Base-by-base conservation (phyloP, 2,888 invertebrate genomes). In the Eristalinus aeneus region DNA sequence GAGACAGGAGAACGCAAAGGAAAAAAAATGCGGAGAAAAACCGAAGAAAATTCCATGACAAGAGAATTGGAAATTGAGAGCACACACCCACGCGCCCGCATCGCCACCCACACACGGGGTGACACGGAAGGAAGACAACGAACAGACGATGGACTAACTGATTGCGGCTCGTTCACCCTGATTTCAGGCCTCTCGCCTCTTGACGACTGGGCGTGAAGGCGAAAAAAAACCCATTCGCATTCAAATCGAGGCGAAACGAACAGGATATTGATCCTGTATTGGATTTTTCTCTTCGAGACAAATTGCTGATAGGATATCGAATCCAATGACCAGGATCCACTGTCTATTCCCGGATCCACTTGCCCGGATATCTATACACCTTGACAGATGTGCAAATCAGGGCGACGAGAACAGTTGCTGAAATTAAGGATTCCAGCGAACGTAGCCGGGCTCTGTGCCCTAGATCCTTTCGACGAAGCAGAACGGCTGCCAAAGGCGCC, bases 291-390 rank as follows among this genome's bases (percentile, higher is more conserved):
- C 46, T 8, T 46, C 31, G n/a, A 71, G 83, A 67, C 76, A 85
- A 85, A 85, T 81, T 81, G 68, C 81, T 76, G 85, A 86, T 77
- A 65, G 86, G 82, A 73, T 77, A 73, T 22, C 34, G 27, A 27
- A 27, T 27, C 46, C 46, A 46, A 1, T 6, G n/a, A 5, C 46
- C 46, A 46, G 46, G 46, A 16, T 16, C 46, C 46, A n/a, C 34
- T 6, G 39, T 5, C 39, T n/a, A 12, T 12, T 12, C 22, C 20
- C 65, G 27, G 32, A 73, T 71, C 61, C 56, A 22, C 20, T 53
- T 39, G 63, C 58, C 46, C 79, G 56, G 69, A 74, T 64, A 68
- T 32, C 34, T 68, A 71, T 82, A 77, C 86, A 77, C 82, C 74
- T 82, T 78, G 78, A 82, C 65, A 58, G 65, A 63, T 77, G 64